Base-by-base conservation (phyloP, 2,113 vertebrate species). In the Anseranas semipalmata region DNA sequence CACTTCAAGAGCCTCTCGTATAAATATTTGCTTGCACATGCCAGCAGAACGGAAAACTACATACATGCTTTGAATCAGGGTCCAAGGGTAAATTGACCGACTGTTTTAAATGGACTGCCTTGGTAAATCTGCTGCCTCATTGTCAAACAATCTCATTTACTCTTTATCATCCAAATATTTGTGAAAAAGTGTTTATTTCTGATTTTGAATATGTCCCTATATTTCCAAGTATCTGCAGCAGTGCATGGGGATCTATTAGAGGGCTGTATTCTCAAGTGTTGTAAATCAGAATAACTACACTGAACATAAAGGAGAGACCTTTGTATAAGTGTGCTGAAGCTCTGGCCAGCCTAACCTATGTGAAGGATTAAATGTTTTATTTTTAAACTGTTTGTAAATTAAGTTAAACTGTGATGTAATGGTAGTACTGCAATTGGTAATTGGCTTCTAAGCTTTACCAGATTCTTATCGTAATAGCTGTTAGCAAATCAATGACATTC, bases 1-100 rank as follows among this genome's bases (percentile, higher is more conserved):
- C 89, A 95, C 52, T 96, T 94, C 89, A 93, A 79, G 87, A 89
- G 46, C 33, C 66, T 92, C 62, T 94, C 35, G 0, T 77, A 73
- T 65, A 97, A 97, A 97, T 96, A 97, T 97, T 97, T 97, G 85
- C 90, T 92, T 92, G 85, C 63, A 89, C 93, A 96, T 55, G 52
- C 74, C 77, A 94, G 72, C 55, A 32, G 87, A 90, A 97, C 0
- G 45, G 96, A 96, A 96, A 95, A 91, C 91, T 89, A 72, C 90
- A 81, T 11, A 73, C 71, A 60, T 21, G 53, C 48, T 95, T 62
- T 94, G 85, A 95, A 77, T 93, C 59, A 92, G 27, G 58, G 74
- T 74, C 56, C 88, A 89, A 94, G 48, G 48, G 59, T 85, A 95
- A 87, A 90, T 3, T 66, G 58, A 62, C 53, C 65, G 53, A 87